phyloP scores from a whole-genome alignment of 2,888 invertebrate genomes.

The Drosophila mimetica region DNA sequence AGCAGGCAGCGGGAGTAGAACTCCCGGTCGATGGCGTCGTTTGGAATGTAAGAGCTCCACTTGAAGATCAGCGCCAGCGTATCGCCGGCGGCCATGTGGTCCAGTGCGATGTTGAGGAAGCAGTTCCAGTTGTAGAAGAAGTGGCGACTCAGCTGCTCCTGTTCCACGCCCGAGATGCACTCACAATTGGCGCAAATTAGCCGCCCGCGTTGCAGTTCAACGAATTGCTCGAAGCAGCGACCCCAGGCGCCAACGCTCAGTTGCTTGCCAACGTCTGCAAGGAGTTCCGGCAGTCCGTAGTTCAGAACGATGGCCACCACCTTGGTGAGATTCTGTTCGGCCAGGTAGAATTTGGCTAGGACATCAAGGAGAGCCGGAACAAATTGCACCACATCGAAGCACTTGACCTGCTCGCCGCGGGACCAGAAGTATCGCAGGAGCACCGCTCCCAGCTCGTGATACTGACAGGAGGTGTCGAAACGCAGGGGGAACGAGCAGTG shows the following conservation, averaged over 20 bases:
- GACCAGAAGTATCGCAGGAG: conserved; percentile 84
- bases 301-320: conserved; percentile 83
- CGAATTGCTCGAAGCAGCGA: conserved; percentile 83
- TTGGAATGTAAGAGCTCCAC: conserved; percentile 83
- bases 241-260: conserved; percentile 81
- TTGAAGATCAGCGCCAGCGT: conserved; percentile 82
- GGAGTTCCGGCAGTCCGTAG: conserved; percentile 81
- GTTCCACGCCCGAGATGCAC: conserved; percentile 76
- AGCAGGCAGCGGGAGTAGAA: conserved; percentile 83
- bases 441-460: conserved; percentile 82
- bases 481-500: conserved; percentile 83
- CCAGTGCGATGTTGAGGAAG: conserved; percentile 82
- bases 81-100: conserved; percentile 80
- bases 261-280: conserved; percentile 81
- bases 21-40: conserved; percentile 83
- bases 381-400: conserved; percentile 82
- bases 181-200: conserved; percentile 83
- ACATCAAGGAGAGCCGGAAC: conserved; percentile 83
- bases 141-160: conserved; percentile 80
- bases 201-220: conserved; percentile 82
- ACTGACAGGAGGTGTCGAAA: conserved; percentile 82
- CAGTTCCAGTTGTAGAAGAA: conserved; percentile 84
- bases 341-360: conserved; percentile 83
- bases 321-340: conserved; percentile 83
- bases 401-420: conserved; percentile 83